phyloP scores from a whole-genome alignment of 2,113 vertebrate species.

The Callipepla californica region DNA sequence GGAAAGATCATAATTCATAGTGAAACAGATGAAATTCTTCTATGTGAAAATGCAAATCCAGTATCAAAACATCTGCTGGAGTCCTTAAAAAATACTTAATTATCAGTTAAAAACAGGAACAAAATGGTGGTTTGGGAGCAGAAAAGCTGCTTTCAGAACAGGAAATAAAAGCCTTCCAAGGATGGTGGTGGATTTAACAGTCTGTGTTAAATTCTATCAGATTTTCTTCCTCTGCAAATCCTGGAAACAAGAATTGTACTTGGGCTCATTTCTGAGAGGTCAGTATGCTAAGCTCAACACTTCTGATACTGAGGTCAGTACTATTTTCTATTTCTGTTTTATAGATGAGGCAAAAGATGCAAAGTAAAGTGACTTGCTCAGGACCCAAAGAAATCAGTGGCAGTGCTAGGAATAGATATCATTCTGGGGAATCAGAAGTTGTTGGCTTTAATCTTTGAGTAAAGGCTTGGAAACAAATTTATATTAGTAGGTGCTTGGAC shows the following conservation, averaged over 20 bases:
- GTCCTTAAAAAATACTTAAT: conserved; percentile 39
- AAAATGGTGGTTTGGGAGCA: background rate
- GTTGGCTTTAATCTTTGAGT: background rate
- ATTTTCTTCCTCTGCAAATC: background rate
- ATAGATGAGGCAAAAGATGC: background rate
- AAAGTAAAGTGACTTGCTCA: background rate
- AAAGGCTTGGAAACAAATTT: background rate
- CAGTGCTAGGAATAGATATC: background rate
- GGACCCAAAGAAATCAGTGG: background rate
- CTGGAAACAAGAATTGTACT: background rate
- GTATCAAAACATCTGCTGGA: background rate
- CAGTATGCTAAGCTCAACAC: background rate
- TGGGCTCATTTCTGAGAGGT: background rate
- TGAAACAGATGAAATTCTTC: background rate
- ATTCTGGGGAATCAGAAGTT: background rate
- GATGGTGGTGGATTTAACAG: background rate
- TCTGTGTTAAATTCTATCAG: background rate
- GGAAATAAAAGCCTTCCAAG: background rate
- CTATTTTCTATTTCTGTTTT: background rate
- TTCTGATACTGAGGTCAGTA: background rate
- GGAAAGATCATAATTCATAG: background rate
- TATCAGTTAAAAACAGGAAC: conserved; percentile 17
- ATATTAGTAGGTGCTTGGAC: background rate
- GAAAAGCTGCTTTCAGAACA: background rate
- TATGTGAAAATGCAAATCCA: background rate